Base-by-base conservation (phyloP, 37 sponge, comb jelly and placozoan genomes). In the Amphimedon queenslandica region DNA sequence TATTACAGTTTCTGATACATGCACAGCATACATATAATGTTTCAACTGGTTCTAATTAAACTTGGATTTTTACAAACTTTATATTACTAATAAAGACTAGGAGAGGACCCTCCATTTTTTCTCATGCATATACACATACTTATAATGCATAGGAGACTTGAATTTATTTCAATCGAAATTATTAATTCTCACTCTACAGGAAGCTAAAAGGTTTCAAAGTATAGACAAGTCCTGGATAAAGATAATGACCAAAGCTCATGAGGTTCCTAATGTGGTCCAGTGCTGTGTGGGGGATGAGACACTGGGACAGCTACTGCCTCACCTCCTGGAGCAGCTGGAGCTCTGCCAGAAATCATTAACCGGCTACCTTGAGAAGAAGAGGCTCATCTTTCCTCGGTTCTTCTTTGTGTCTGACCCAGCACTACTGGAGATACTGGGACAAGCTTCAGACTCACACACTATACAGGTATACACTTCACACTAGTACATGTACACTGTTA, bases 261-360 rank as follows among this genome's bases (percentile, higher is more conserved):
- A 98, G 69, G 79, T 77, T 21, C 75, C 88, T 66, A 98, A 94
- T 74, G 93, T 98, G 25, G 88, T 98, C 29, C 69, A 69, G 57
- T 98, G 99, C 67, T 98, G 99, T 82, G 96, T 95, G 39, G 99
- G 99, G 20, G 99, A 98, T 66, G 99, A 98, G 83, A 98, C 93
- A 4, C 80, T 98, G 47, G 99, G 99, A 3, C 99, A 98, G 65
- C 91, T 98, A 20, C 89, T 98, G n/a, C 99, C 99, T 41, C 99
- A 98, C 73, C 88, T 98, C 38, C 87, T 92, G 71, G 99, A 98
- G 75, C 99, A 98, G 76, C 88, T 98, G 74, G 99, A 98, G 66
- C 87, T 98, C 51, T 98, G 99, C 70, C 99, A 98, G 93, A 98
- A 98, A 66, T 95, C 96, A 8, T 89, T 98, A 42, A 94, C 91